Evolutionary conservation across 2,113 vertebrate genomes (phyloP), one percentile per base, ranked within the genome.

Genomic region (Turnix velox): DNA sequence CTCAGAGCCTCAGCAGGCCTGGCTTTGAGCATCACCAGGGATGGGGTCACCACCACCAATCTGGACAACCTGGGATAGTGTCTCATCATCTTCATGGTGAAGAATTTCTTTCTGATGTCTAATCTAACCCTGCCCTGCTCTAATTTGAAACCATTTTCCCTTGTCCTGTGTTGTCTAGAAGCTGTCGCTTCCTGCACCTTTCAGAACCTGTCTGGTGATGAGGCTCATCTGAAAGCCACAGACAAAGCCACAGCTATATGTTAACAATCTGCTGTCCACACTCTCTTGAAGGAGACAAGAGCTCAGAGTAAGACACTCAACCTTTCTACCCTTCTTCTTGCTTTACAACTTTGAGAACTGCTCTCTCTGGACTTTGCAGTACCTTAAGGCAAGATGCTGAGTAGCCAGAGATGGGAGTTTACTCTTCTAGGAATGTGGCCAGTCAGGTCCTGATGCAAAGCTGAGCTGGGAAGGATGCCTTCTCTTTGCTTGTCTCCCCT

Each of bases 381-480:
- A 91, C 85, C 93, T 92, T 28, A 72, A 82, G 93, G 93, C 87
- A 87, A 91, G 94, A 92, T 91, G 81, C 90, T 91, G 74, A 92
- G 55, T 81, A 95, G 81, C 74, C 79, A 67, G 45, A 84, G 72
- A 72, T 92, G 94, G 93, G 93, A 95, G 94, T 92, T 92, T 17
- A 72, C 40, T 0, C 51, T 71, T 87, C n/a, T 9, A 95, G 92
- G 93, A 94, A 95, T 95, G 96, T 68, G 40, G 78, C 85, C 55
- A 18, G 63, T 94, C 96, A 89, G 78, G 94, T 94, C 92, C 85
- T 49, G 72, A 95, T 95, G 92, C 94, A 96, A 91, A 95, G 83
- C 82, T 87, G 54, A 63, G n/a, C 67, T 43, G 79, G 93, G 71
- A 73, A 74, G 67, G 87, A 91, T 92, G 82, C 71, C 12, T 76